Conservation (phyloP, 1,140 invertebrate species). For the Drosophila mojavensis region DNA sequence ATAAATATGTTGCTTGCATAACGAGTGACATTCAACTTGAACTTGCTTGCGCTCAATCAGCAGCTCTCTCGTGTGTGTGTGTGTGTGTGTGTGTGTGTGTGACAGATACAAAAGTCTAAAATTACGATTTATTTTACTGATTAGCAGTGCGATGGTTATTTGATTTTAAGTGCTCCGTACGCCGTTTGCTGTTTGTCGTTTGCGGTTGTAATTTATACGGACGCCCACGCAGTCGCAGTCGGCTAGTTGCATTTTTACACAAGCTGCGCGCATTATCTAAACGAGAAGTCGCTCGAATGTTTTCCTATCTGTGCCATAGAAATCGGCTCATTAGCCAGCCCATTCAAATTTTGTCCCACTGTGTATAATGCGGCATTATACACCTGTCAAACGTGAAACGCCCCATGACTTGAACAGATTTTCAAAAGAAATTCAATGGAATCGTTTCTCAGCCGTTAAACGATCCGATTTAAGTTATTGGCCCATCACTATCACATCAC, state of each 20-base stretch:
- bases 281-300: constrained; percentile 38
- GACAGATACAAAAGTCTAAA: constrained; percentile 38
- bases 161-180: constrained; percentile 52
- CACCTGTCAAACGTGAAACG: constrained; percentile 33
- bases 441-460: constrained; percentile 55
- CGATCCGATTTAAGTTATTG: constrained; percentile 26
- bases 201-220: constrained; percentile 75
- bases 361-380: constrained; percentile 11
- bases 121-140: constrained; percentile 63
- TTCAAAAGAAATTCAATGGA: constrained; percentile 10
- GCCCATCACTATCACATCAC: constrained; percentile 26
- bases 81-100: too few species aligned
- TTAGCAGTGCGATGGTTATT: constrained; percentile 60
- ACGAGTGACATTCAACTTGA: constrained; percentile 76
- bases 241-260: constrained; percentile 47
- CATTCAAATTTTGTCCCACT: constrained; percentile 36
- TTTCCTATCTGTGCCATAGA: constrained; percentile 4
- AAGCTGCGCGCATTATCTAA: constrained; percentile 56
- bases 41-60: constrained; percentile 54
- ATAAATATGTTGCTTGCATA: too few species aligned
- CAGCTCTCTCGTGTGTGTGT: neutral
- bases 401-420: constrained; percentile 1
- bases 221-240: constrained; percentile 45
- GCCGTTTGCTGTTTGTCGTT: constrained; percentile 45
- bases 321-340: constrained; percentile 37